Conservation (phyloP, 2,113 vertebrate species). For the Redunca redunca region DNA sequence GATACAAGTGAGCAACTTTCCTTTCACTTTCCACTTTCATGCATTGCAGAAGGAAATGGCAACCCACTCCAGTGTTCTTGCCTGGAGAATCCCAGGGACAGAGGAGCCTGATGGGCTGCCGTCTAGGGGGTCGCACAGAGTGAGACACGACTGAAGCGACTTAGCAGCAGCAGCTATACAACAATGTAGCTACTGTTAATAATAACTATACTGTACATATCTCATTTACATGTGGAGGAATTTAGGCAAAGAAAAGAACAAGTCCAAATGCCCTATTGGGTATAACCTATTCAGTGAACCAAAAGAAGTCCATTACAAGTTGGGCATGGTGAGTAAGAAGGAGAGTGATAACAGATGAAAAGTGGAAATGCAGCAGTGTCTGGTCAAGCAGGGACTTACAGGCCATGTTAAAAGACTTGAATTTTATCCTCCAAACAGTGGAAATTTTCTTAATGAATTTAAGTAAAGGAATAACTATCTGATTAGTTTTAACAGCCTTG, state of each 20-base stretch:
- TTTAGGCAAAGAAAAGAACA: not conserved
- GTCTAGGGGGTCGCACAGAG: too few relatives aligned
- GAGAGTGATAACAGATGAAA: not conserved
- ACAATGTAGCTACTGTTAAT: not conserved
- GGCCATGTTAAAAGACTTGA: not conserved
- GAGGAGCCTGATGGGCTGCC: too few relatives aligned
- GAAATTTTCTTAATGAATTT: constrained; percentile 10
- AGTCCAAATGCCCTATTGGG: not conserved
- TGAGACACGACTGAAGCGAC: too few relatives aligned
- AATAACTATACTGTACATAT: not conserved
- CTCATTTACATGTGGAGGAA: not conserved
- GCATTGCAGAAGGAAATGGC: too few relatives aligned
- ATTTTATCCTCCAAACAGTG: not conserved
- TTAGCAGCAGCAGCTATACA: not conserved
- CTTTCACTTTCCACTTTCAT: too few relatives aligned
- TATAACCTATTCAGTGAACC: not conserved
- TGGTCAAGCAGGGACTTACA: not conserved
- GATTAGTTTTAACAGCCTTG: not conserved
- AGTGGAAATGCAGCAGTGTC: not conserved
- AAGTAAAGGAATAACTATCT: not conserved
- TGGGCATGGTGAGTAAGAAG: not conserved
- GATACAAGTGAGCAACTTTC: too few relatives aligned
- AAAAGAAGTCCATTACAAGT: not conserved
- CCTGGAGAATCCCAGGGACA: too few relatives aligned
- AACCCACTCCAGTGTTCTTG: too few relatives aligned